These are phyloP conservation scores for Tuta absoluta DNA, from an alignment of 2,888 invertebrate genomes.

Conservation along the genomic window DNA sequence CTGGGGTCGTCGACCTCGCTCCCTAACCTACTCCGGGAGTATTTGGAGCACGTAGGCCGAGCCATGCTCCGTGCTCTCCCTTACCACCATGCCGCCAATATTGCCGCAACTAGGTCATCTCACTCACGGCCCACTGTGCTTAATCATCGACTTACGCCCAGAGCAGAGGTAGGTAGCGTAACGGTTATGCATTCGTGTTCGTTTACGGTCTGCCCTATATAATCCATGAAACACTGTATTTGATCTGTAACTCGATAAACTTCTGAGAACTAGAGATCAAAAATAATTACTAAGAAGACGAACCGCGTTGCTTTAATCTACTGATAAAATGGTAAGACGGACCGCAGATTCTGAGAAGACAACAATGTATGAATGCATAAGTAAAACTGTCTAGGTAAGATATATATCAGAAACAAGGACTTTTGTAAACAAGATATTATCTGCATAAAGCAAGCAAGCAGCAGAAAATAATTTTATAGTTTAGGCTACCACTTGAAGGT, in stretches of 20 bases:
- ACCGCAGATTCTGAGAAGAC: not conserved
- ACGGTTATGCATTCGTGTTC: conserved; percentile 47
- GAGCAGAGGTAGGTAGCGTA: conserved; percentile 47
- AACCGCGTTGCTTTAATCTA: not conserved
- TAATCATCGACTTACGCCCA: conserved; percentile 62
- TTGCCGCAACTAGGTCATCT: conserved; percentile 71
- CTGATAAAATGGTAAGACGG: conserved; percentile 2
- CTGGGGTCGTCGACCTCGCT: conserved; percentile 71
- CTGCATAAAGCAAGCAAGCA: not conserved
- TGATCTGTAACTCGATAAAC: conserved; percentile 2
- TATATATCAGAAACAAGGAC: not conserved
- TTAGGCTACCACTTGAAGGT: not conserved
- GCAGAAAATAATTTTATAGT: not conserved
- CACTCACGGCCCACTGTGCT: conserved; percentile 68
- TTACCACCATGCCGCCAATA: conserved; percentile 52
- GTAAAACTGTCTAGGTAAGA: not conserved
- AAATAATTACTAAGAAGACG: not conserved
- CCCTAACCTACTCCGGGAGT: conserved; percentile 75
- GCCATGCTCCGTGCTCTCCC: conserved; percentile 42
- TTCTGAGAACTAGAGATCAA: conserved; percentile 13
- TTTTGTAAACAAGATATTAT: not conserved
- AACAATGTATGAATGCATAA: not conserved
- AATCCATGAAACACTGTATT: not conserved
- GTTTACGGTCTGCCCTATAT: conserved; percentile 7
- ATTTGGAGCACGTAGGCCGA: conserved; percentile 74